A percentile compares a stretch with the other conserved stretches of the same genome.
phyloP scores from a whole-genome alignment of 2,888 invertebrate genomes.

The Galerucella nymphaeae region DNA sequence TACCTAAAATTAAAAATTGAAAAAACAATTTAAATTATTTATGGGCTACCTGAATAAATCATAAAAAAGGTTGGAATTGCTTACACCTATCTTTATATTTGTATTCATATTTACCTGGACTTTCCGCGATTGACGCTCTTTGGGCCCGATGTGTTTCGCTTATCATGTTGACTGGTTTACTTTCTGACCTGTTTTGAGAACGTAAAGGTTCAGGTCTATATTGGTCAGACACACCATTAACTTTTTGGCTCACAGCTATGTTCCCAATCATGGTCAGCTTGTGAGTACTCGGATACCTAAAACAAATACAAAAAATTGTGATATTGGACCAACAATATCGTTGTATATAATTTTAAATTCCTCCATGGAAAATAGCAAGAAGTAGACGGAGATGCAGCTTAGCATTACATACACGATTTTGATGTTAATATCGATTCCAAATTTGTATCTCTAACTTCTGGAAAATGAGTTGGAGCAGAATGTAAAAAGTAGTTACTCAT shows the following conservation, averaged over 20 bases:
- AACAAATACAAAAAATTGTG: slow-evolving; percentile 4
- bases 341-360: too few species aligned
- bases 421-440: too few species aligned
- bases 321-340: neutral
- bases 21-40: too few species aligned
- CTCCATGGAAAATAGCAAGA: too few species aligned
- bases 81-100: too few species aligned
- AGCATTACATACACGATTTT: too few species aligned
- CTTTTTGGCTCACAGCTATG: slow-evolving; percentile 64
- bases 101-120: slow-evolving; percentile 43
- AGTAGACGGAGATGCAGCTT: too few species aligned
- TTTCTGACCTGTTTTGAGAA: slow-evolving; percentile 49
- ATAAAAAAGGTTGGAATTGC: too few species aligned
- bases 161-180: slow-evolving; percentile 11
- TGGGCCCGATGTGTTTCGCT: slow-evolving; percentile 50
- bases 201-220: slow-evolving; percentile 62
- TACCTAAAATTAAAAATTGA: slow-evolving; percentile 32
- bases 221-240: slow-evolving; percentile 58
- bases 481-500: too few species aligned
- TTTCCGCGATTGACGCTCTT: slow-evolving; percentile 60
- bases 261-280: slow-evolving; percentile 66
- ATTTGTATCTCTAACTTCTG: too few species aligned
- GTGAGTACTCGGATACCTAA: slow-evolving; percentile 62
- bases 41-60: too few species aligned
- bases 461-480: too few species aligned